A percentile compares a stretch with the other conserved stretches of the same genome.
phyloP scores from a whole-genome alignment of 2,888 invertebrate species.

The Lasioglossum pauxillum region DNA sequence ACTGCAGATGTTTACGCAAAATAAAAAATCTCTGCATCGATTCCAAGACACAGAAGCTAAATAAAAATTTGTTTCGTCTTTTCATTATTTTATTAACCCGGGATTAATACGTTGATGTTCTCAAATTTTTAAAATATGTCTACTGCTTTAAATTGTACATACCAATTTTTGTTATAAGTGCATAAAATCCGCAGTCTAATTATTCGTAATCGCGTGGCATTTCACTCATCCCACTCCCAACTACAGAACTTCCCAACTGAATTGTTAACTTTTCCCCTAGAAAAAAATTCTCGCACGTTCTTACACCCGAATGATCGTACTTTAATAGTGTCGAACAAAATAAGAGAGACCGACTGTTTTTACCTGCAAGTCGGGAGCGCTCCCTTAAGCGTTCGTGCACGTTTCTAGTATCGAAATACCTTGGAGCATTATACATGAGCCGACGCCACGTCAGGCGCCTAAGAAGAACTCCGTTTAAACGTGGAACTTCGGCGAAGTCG shows the following conservation, averaged over 20 bases:
- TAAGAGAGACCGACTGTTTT: neutral
- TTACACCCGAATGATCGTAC: neutral
- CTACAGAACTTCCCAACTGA: neutral
- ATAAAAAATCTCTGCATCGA: too few relatives aligned
- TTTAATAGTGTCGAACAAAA: neutral
- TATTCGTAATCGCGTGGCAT: too few relatives aligned
- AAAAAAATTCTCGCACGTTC: neutral
- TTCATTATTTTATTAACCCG: too few relatives aligned
- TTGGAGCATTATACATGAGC: neutral
- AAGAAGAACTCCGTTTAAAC: constrained; percentile 11
- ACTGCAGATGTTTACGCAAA: too few relatives aligned
- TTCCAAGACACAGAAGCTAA: too few relatives aligned
- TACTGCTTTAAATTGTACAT: too few relatives aligned
- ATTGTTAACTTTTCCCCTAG: neutral
- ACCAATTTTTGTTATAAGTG: too few relatives aligned
- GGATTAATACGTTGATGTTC: too few relatives aligned
- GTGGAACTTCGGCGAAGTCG: constrained; percentile 50
- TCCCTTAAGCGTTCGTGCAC: neutral
- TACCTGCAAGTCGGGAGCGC: neutral
- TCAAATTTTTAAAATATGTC: too few relatives aligned
- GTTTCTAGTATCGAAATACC: constrained; percentile 1
- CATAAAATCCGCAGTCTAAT: too few relatives aligned
- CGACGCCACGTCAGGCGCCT: neutral
- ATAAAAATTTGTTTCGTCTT: too few relatives aligned
- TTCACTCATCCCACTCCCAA: too few relatives aligned